Evolutionary conservation across 2,888 invertebrate species (phyloP).

Genomic region (Sinhomidia bicolor): DNA sequence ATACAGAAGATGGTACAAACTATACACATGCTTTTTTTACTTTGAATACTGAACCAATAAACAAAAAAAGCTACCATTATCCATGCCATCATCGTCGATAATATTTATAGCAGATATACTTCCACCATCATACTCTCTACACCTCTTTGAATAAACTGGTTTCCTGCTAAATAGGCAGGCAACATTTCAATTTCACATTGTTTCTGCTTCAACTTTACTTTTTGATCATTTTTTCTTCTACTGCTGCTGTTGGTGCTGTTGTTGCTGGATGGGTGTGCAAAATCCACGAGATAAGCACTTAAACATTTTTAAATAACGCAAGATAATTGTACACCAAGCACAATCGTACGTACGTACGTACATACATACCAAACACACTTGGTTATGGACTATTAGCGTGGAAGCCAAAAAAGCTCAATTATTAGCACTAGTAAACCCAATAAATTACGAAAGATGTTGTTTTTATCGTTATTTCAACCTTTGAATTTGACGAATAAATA

Average conservation of each 20-base stretch:
- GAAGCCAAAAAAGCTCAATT: conserved; percentile 61
- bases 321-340: neutral
- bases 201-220: neutral
- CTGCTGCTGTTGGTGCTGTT: no score
- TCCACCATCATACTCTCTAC: no score
- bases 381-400: neutral
- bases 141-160: conserved; percentile 53
- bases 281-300: conserved; percentile 39
- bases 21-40: conserved; percentile 25
- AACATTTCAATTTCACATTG: conserved; percentile 56
- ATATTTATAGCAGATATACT: conserved; percentile 40
- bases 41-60: neutral
- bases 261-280: conserved; percentile 15
- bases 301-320: neutral
- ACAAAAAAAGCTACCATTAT: neutral
- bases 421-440: conserved; percentile 59
- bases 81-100: conserved; percentile 34
- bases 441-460: conserved; percentile 49
- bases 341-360: no score
- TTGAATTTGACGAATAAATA: conserved; percentile 29
- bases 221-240: neutral
- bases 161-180: conserved; percentile 41
- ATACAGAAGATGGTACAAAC: no score
- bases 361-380: neutral
- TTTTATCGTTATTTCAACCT: conserved; percentile 41